Base-by-base conservation (phyloP, 2,888 invertebrate species). In the Blastobasis lacticolella region DNA sequence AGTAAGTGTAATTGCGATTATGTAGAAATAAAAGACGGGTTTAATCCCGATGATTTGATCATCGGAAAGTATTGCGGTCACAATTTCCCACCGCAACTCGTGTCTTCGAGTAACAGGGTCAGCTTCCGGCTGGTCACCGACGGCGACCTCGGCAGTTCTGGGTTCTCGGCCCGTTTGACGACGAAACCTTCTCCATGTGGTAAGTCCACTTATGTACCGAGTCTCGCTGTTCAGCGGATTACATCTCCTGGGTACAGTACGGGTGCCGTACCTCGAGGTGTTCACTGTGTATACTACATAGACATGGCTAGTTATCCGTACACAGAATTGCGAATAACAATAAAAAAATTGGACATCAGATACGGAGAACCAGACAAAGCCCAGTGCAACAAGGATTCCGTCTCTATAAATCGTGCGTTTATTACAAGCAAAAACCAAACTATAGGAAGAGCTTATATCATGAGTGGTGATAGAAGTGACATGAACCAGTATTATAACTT, bases 1-100 rank as follows among this genome's bases (percentile, higher is more conserved):
- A 75, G 63, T 38, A 79, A 83, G 38, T 96, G 96, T 71, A 77
- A 80, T 3, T 95, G 94, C 59, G 95, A 96, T 75, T 93, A 85
- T 61, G 67, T 97, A 6, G 92, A 95, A 88, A 69, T 95, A 49
- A 89, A 87, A 52, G 96, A 96, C 75, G 96, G 96, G 0, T 66
- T 89, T 7, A 92, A 92, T 49, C 90, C 90, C 4, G 90, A 90
- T 60, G 90, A 93, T 45, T 90, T 92, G 52, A 59, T 90, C 10
- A 91, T 95, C 23, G 92, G 91, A 0, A 89, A 70, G 47, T 92
- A 91, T 63, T 97, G 97, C 75, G 95, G 94, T 0, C 89, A 89
- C 40, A 73, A 68, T 1, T 48, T 81, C 3, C 94, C 94, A 0
- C 76, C 83, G 1, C 71, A 80, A 8, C 67, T 94, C 37, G 71